phyloP scores from a whole-genome alignment of 1,140 invertebrate species.

The Heliothis subflexa region DNA sequence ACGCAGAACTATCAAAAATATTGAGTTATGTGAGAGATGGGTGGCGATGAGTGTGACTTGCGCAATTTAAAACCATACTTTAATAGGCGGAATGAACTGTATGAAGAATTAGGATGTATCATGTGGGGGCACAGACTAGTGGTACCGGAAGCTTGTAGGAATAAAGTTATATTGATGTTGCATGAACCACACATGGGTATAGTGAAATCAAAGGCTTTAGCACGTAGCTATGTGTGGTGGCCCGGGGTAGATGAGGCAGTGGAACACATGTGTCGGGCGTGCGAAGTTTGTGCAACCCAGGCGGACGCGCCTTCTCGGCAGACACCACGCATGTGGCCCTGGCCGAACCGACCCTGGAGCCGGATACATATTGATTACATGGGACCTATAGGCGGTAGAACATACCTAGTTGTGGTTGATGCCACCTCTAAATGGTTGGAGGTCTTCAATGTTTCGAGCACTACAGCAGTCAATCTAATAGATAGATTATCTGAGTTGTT shows the following conservation, averaged over 20 bases:
- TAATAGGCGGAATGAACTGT: slow-evolving; percentile 50
- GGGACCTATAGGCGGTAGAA: slow-evolving; percentile 43
- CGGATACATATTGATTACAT: slow-evolving; percentile 49
- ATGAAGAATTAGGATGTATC: slow-evolving; percentile 50
- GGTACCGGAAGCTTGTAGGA: slow-evolving; percentile 42
- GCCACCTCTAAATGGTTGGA: slow-evolving; percentile 53
- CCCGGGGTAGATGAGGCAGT: slow-evolving; percentile 77
- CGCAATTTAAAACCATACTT: slow-evolving; percentile 33
- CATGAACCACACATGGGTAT: slow-evolving; percentile 68
- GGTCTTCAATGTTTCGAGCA: slow-evolving; percentile 33
- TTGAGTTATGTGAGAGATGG: slow-evolving; percentile 43
- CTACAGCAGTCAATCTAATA: slow-evolving; percentile 29
- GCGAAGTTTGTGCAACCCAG: slow-evolving; percentile 25
- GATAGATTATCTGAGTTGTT: slow-evolving; percentile 26
- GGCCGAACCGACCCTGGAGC: slow-evolving; percentile 39
- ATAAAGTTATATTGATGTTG: slow-evolving; percentile 36
- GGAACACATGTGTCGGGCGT: slow-evolving; percentile 56
- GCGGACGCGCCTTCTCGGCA: no score
- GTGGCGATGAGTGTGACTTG: slow-evolving; percentile 39
- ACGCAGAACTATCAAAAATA: slow-evolving; percentile 25
- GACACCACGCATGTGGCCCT: no score
- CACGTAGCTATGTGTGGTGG: slow-evolving; percentile 82
- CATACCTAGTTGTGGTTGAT: slow-evolving; percentile 47
- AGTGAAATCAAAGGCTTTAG: slow-evolving; percentile 61
- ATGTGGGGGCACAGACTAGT: slow-evolving; percentile 50